Conservation (phyloP, 2,113 vertebrate species). For the Thamnaconus septentrionalis region DNA sequence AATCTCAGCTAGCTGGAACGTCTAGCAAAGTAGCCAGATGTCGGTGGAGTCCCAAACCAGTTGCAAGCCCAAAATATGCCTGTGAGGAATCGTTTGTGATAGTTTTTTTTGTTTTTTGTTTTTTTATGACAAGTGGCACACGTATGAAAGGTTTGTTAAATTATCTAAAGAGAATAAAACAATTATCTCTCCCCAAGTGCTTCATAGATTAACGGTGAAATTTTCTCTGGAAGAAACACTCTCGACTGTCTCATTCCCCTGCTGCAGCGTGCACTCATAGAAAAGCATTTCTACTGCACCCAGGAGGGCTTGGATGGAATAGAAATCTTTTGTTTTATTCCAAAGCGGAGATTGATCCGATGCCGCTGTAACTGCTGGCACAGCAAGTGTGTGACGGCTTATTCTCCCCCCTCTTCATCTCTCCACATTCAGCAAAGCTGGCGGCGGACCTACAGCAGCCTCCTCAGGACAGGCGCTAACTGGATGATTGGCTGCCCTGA, state of each 20-base stretch:
- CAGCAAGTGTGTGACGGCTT: slow-evolving; percentile 51
- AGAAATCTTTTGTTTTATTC: slow-evolving; percentile 43
- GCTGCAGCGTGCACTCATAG: background rate
- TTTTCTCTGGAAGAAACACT: too few species aligned
- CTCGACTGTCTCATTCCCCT: background rate
- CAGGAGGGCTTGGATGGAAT: slow-evolving; percentile 29
- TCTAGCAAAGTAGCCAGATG: too few species aligned
- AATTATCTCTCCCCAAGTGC: too few species aligned
- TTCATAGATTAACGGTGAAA: too few species aligned
- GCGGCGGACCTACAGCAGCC: slow-evolving; percentile 34
- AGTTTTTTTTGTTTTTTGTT: too few species aligned
- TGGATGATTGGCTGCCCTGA: slow-evolving; percentile 44
- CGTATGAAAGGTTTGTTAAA: too few species aligned
- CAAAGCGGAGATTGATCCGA: slow-evolving; percentile 64
- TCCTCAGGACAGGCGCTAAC: slow-evolving; percentile 35
- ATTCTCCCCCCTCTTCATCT: slow-evolving; percentile 55
- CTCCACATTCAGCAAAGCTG: slow-evolving; percentile 33
- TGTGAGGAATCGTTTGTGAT: too few species aligned
- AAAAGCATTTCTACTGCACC: slow-evolving; percentile 10
- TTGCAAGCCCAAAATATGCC: too few species aligned
- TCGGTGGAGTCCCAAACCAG: too few species aligned
- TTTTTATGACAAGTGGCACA: too few species aligned
- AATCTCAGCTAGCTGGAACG: too few species aligned
- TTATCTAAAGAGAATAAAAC: too few species aligned
- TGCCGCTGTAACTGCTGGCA: slow-evolving; percentile 55